These are phyloP conservation scores for Meandrina meandrites DNA, from an alignment of 92 coral and sea anemone species.

Conservation along the genomic window DNA sequence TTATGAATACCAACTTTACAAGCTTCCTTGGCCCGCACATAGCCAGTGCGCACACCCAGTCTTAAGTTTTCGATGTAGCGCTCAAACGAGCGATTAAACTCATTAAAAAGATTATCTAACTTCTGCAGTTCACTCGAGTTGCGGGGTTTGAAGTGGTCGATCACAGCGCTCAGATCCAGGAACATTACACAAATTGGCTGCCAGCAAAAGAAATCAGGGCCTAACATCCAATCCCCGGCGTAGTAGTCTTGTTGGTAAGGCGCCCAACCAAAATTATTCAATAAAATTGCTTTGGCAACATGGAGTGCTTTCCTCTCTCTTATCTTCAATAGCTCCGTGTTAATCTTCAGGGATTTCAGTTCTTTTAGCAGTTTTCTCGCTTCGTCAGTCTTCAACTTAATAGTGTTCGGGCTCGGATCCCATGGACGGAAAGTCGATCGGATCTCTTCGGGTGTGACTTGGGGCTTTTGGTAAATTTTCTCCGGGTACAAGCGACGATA, in stretches of 20 bases:
- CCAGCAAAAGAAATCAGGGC: conserved; percentile 78
- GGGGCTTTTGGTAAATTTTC: conserved; percentile 12
- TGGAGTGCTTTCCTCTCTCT: conserved; percentile 68
- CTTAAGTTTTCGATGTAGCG: conserved; percentile 78
- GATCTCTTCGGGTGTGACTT: conserved; percentile 56
- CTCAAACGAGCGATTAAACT: conserved; percentile 49
- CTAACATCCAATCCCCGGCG: conserved; percentile 88
- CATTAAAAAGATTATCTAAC: conserved; percentile 39
- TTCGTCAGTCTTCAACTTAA: conserved; percentile 55
- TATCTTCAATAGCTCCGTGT: conserved; percentile 34
- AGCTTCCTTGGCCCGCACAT: conserved; percentile 75
- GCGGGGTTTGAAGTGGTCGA: conserved; percentile 42
- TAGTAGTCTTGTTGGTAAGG: conserved; percentile 79
- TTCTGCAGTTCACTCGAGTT: conserved; percentile 52
- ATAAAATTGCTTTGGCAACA: conserved; percentile 63
- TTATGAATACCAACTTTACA: conserved; percentile 67
- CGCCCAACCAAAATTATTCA: conserved; percentile 57
- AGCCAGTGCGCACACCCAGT: conserved; percentile 81
- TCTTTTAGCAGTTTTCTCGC: conserved; percentile 51
- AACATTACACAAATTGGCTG: conserved; percentile 59
- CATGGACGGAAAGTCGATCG: conserved; percentile 59
- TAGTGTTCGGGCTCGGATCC: conserved; percentile 58
- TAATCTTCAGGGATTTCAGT: conserved; percentile 30
- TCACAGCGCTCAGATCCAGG: not conserved
- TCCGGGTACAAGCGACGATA: conserved; percentile 31